Evolutionary conservation across 2,888 invertebrate species (phyloP).

Genomic region (Napeogenes sylphis): DNA sequence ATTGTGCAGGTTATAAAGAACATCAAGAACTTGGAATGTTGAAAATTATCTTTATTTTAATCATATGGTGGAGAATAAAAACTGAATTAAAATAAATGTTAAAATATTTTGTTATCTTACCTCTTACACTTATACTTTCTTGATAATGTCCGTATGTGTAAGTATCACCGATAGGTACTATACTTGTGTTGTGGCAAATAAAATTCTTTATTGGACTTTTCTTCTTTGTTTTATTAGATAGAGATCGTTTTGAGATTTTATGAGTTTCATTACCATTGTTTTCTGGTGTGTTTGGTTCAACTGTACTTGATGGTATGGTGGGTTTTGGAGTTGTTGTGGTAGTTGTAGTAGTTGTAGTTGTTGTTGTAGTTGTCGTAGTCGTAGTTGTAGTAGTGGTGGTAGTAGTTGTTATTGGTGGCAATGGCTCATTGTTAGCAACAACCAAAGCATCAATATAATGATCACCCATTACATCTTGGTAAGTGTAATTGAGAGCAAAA

Average conservation of each 20-base stretch:
- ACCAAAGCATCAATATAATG: conserved; percentile 84
- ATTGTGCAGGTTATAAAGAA: no score
- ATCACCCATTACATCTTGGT: conserved; percentile 76
- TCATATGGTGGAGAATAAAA: no score
- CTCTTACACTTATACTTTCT: conserved; percentile 80
- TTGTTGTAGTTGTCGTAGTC: conserved; percentile 64
- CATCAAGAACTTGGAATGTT: no score
- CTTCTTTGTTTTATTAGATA: conserved; percentile 41
- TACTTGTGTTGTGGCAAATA: conserved; percentile 71
- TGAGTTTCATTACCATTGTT: conserved; percentile 34
- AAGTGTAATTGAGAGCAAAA: conserved; percentile 80
- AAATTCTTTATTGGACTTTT: conserved; percentile 40
- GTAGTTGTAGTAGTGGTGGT: conserved; percentile 68
- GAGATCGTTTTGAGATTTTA: conserved; percentile 45
- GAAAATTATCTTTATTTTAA: no score
- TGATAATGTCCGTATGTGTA: conserved; percentile 86
- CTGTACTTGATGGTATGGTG: conserved; percentile 36
- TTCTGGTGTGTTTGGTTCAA: conserved; percentile 35
- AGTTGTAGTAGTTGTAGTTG: conserved; percentile 52
- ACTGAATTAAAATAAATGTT: conserved; percentile 3
- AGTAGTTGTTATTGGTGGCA: conserved; percentile 73
- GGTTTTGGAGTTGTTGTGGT: conserved; percentile 37
- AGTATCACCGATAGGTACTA: conserved; percentile 80
- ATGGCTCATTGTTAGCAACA: conserved; percentile 82
- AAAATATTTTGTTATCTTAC: conserved; percentile 59